phyloP scores from a whole-genome alignment of 1,140 invertebrate species.

The Drosophila elegans region DNA sequence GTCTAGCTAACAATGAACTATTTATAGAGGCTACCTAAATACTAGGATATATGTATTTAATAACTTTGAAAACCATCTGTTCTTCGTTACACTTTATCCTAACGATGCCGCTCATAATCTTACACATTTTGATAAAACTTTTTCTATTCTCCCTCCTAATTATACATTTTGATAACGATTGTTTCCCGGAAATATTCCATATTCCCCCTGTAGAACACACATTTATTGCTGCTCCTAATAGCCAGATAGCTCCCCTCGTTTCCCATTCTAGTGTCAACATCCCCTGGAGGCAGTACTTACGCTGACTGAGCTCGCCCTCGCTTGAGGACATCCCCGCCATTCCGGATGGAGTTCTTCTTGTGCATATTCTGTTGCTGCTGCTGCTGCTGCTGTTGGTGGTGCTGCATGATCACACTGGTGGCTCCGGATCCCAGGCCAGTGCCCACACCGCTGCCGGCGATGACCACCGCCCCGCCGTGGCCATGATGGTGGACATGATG shows the following conservation, averaged over 20 bases:
- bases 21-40: too few species aligned
- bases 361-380: constrained; percentile 85
- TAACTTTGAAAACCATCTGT: constrained; percentile 17
- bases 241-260: not conserved
- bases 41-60: too few species aligned
- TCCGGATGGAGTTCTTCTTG: constrained; percentile 89
- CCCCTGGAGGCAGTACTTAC: constrained; percentile 85
- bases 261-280: not conserved
- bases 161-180: constrained; percentile 6
- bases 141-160: not conserved
- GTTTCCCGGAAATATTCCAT: constrained; percentile 8
- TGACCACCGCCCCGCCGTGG: constrained; percentile 80
- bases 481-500: constrained; percentile 82
- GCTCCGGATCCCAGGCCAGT: constrained; percentile 82
- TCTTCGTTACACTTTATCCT: not conserved
- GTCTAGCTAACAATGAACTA: too few species aligned
- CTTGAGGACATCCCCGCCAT: constrained; percentile 89
- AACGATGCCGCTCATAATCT: not conserved
- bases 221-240: not conserved
- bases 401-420: constrained; percentile 85
- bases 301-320: constrained; percentile 88
- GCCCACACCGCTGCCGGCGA: constrained; percentile 81
- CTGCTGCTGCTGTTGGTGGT: constrained; percentile 74
- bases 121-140: constrained; percentile 6
- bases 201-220: not conserved